Conservation (phyloP, 2,888 invertebrate genomes). For the Ctenicera cuprea region DNA sequence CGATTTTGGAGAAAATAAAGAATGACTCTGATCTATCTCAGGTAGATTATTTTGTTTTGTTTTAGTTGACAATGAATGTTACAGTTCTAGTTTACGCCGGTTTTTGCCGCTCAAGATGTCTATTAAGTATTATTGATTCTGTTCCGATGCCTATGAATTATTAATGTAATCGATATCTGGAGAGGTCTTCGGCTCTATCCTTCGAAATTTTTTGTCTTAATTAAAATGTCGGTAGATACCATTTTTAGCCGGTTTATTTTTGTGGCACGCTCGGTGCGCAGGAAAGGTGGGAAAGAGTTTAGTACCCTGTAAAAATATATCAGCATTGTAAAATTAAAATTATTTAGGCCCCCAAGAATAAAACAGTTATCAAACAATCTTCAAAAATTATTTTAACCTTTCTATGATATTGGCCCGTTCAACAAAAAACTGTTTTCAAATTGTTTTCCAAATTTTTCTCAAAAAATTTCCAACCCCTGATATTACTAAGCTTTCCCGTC, state of each 20-base stretch:
- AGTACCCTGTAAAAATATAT: too few relatives aligned
- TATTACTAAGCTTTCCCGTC: too few relatives aligned
- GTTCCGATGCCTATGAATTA: conserved; percentile 16
- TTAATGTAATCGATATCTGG: conserved; percentile 25
- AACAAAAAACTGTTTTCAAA: too few relatives aligned
- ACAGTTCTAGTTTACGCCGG: not conserved
- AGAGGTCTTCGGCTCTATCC: not conserved
- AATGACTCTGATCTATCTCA: conserved; percentile 81
- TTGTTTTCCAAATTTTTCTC: too few relatives aligned
- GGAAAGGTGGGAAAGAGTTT: too few relatives aligned
- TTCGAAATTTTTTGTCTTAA: not conserved
- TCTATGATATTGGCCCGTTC: too few relatives aligned
- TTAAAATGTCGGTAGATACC: conserved; percentile 12
- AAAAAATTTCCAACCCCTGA: too few relatives aligned
- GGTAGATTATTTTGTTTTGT: conserved; percentile 71
- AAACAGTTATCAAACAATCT: too few relatives aligned
- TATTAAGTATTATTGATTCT: conserved; percentile 7
- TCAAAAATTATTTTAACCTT: too few relatives aligned
- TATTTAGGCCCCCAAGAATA: too few relatives aligned
- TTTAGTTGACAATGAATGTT: conserved; percentile 1
- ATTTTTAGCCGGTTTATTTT: not conserved
- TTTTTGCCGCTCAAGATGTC: conserved; percentile 9
- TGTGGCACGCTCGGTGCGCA: too few relatives aligned
- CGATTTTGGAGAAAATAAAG: conserved; percentile 79
- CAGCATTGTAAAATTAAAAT: too few relatives aligned